phyloP scores from a whole-genome alignment of 2,888 invertebrate genomes.

The Darwinula stevensoni region DNA sequence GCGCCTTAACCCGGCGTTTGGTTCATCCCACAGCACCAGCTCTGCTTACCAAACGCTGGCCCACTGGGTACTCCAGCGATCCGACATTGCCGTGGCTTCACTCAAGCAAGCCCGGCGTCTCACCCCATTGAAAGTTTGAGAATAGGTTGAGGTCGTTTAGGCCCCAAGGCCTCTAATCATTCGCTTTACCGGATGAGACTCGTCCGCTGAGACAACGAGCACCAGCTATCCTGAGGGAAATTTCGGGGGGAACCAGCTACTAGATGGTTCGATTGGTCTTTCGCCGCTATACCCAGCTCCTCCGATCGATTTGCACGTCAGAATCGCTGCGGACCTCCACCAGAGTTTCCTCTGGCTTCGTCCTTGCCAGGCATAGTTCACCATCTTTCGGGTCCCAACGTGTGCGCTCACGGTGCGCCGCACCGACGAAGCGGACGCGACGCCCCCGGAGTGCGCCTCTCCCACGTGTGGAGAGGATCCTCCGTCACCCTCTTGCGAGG shows the following conservation, averaged over 20 bases:
- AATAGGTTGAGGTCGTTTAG: constrained; percentile 39
- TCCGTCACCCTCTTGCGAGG: not conserved
- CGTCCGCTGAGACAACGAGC: constrained; percentile 15
- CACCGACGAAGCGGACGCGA: constrained; percentile 16
- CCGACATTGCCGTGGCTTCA: constrained; percentile 21
- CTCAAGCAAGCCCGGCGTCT: constrained; percentile 28
- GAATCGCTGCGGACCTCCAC: constrained; percentile 39
- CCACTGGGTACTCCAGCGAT: constrained; percentile 29
- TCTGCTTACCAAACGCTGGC: constrained; percentile 46
- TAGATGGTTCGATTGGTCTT: constrained; percentile 40
- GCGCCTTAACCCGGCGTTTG: constrained; percentile 36
- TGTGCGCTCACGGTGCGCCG: not conserved
- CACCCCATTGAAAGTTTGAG: constrained; percentile 47
- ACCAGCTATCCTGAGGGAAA: constrained; percentile 42
- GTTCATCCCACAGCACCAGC: constrained; percentile 50
- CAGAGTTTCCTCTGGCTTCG: constrained; percentile 11
- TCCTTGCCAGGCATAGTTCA: constrained; percentile 3
- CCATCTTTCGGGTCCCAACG: constrained; percentile 4
- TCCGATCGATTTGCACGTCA: constrained; percentile 51
- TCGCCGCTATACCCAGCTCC: constrained; percentile 37
- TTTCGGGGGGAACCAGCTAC: constrained; percentile 45
- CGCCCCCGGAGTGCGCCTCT: constrained; percentile 25
- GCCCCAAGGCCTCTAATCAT: constrained; percentile 28
- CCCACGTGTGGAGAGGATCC: not conserved
- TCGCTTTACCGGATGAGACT: constrained; percentile 21